These are phyloP conservation scores for Drosophila buzzatii DNA, from an alignment of 2,888 invertebrate species.

Conservation along the genomic window DNA sequence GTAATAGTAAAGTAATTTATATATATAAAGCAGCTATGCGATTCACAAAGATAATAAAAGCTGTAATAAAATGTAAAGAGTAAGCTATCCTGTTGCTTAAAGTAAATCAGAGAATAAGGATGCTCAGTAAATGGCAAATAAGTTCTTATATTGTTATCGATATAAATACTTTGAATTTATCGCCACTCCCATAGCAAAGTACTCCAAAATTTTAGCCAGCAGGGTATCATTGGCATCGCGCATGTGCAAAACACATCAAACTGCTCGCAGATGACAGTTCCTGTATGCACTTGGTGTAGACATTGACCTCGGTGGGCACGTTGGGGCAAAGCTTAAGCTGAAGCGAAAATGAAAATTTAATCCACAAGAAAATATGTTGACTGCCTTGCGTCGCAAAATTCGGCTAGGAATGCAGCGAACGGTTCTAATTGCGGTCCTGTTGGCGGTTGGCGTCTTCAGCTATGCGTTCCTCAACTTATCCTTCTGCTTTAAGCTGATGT, in stretches of 20 bases:
- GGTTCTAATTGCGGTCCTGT: slow-evolving; percentile 76
- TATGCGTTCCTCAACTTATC: slow-evolving; percentile 83
- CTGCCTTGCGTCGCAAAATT: slow-evolving; percentile 81
- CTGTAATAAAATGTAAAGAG: too few relatives aligned
- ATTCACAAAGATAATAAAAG: too few relatives aligned
- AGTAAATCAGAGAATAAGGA: background rate
- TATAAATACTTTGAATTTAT: slow-evolving; percentile 4
- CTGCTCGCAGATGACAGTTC: slow-evolving; percentile 29
- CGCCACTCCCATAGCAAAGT: slow-evolving; percentile 38
- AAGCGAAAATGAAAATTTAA: slow-evolving; percentile 40
- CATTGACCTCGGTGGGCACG: slow-evolving; percentile 34
- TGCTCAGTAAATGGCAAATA: background rate
- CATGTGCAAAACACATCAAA: slow-evolving; percentile 52
- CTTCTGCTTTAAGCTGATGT: slow-evolving; percentile 83
- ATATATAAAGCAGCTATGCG: too few relatives aligned
- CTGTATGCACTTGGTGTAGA: slow-evolving; percentile 27
- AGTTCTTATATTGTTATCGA: slow-evolving; percentile 30
- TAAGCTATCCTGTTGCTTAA: background rate
- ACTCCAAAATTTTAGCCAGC: slow-evolving; percentile 8
- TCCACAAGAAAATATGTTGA: slow-evolving; percentile 72
- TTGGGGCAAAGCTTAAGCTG: slow-evolving; percentile 25
- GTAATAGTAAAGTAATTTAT: too few relatives aligned
- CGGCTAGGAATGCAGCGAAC: slow-evolving; percentile 82
- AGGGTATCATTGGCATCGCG: slow-evolving; percentile 34
- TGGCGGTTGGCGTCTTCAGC: slow-evolving; percentile 76